phyloP scores from a whole-genome alignment of 2,113 vertebrate species.

The Neoarius graeffei region DNA sequence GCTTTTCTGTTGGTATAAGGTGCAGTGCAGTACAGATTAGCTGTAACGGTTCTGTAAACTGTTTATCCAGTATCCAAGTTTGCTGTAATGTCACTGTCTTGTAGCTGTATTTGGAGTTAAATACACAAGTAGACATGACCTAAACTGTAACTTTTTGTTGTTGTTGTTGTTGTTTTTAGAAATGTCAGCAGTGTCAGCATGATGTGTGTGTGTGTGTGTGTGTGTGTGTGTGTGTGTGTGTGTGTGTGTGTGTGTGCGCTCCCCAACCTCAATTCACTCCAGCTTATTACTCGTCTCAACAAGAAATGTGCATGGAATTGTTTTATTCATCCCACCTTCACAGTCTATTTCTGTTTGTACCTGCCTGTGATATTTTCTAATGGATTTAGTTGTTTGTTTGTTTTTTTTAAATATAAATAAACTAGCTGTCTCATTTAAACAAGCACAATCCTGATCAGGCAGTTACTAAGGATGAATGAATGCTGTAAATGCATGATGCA shows the following conservation, averaged over 20 bases:
- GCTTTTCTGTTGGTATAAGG: conserved; percentile 17
- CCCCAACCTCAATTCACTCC: not conserved
- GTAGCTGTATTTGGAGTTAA: not conserved
- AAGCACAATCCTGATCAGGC: not conserved
- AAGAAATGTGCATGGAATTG: not conserved
- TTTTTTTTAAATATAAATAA: not conserved
- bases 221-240: too few species aligned
- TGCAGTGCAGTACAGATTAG: conserved; percentile 17
- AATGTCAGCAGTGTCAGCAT: not conserved
- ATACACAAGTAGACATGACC: not conserved
- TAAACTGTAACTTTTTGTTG: not conserved
- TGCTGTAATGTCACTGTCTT: not conserved
- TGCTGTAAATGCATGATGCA: not conserved
- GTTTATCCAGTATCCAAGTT: not conserved
- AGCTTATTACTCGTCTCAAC: not conserved
- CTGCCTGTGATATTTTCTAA: not conserved
- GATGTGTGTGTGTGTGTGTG: too few species aligned
- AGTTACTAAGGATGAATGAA: not conserved
- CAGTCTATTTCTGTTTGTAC: not conserved
- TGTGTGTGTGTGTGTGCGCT: not conserved
- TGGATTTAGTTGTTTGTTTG: not conserved
- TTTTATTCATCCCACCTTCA: not conserved
- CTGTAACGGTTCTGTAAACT: not conserved
- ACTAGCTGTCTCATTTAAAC: not conserved
- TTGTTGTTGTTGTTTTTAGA: not conserved